These are phyloP conservation scores for Zeus faber DNA, from an alignment of 2,113 vertebrate genomes.

Conservation along the genomic window DNA sequence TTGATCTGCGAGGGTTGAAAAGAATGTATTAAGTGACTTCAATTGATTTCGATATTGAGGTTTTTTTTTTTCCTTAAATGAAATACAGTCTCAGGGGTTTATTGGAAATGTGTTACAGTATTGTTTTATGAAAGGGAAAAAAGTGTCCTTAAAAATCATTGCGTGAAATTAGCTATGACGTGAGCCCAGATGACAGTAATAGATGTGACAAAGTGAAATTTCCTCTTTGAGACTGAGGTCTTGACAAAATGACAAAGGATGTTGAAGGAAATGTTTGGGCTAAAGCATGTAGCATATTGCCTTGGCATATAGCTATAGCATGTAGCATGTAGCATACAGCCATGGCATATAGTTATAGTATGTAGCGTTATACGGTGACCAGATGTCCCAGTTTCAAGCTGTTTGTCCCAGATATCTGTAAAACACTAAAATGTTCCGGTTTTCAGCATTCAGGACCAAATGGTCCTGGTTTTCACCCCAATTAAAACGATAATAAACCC, in stretches of 20 bases:
- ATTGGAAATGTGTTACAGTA: constrained; percentile 27
- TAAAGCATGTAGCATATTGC: too few relatives aligned
- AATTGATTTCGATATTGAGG: constrained; percentile 61
- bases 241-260: constrained; percentile 56
- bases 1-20: constrained; percentile 58
- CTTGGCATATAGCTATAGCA: too few relatives aligned
- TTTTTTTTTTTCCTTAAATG: constrained; percentile 54
- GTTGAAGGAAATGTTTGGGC: constrained; percentile 49
- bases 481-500: too few relatives aligned
- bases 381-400: too few relatives aligned
- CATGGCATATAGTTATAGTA: too few relatives aligned
- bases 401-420: too few relatives aligned
- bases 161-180: not conserved
- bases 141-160: not conserved
- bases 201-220: constrained; percentile 68
- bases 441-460: too few relatives aligned
- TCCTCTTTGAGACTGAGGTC: constrained; percentile 56
- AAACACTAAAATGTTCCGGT: too few relatives aligned
- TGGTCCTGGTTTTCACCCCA: too few relatives aligned
- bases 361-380: too few relatives aligned
- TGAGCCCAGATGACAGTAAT: constrained; percentile 53
- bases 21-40: constrained; percentile 59
- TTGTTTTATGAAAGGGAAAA: too few relatives aligned
- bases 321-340: too few relatives aligned
- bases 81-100: constrained; percentile 38